Evolutionary conservation across 2,113 vertebrate genomes (phyloP).

Genomic region (Morone chrysops): DNA sequence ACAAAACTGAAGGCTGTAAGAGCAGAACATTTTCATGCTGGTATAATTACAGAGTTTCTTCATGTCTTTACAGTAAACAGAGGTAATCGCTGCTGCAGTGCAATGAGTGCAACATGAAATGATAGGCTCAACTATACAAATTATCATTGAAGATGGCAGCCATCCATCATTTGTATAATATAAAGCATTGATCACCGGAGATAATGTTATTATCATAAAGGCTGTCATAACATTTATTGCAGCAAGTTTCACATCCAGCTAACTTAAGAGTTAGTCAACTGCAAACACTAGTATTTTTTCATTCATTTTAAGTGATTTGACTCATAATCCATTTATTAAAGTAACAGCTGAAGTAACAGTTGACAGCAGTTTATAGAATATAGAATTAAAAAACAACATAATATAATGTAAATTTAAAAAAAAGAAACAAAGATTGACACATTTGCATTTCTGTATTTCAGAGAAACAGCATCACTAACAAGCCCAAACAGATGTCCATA

Average conservation of each 20-base stretch:
- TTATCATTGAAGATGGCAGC: not conserved
- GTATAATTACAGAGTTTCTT: slow-evolving; percentile 49
- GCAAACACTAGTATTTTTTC: not conserved
- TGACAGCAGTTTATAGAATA: not conserved
- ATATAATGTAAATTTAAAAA: not conserved
- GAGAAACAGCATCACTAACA: slow-evolving; percentile 29
- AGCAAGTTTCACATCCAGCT: not conserved
- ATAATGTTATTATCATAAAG: not conserved
- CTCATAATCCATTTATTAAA: not conserved
- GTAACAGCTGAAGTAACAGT: not conserved
- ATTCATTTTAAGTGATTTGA: not conserved
- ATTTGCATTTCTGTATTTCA: slow-evolving; percentile 25
- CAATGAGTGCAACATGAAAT: not conserved
- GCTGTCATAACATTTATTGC: not conserved
- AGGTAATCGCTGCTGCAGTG: slow-evolving; percentile 25
- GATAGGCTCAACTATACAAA: slow-evolving; percentile 20
- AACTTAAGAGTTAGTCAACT: not conserved
- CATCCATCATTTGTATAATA: not conserved
- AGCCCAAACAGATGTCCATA: slow-evolving; percentile 42
- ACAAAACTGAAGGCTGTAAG: slow-evolving; percentile 45
- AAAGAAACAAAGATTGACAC: slow-evolving; percentile 23
- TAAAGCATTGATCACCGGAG: not conserved
- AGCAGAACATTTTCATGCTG: slow-evolving; percentile 41
- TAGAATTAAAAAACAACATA: not conserved
- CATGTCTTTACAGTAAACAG: slow-evolving; percentile 44